Conservation (phyloP, 1,140 invertebrate genomes). For the Pantala flavescens region DNA sequence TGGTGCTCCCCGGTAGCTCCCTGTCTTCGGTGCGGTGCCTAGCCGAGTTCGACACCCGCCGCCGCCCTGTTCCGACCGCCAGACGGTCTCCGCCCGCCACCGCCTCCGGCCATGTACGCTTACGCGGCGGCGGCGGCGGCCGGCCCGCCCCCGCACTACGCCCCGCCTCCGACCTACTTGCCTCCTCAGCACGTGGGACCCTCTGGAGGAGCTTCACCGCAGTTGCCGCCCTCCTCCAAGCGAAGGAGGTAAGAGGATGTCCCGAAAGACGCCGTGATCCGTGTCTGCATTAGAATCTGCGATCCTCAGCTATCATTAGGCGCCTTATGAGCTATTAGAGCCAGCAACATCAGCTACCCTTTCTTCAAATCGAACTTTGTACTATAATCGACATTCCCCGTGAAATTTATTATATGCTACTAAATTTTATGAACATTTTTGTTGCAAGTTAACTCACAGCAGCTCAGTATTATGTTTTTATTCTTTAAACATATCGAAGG, state of each 20-base stretch:
- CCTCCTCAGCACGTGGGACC: conserved; percentile 34
- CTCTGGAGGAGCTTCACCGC: conserved; percentile 27
- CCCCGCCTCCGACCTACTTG: conserved; percentile 38
- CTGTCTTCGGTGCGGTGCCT: background rate
- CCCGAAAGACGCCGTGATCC: background rate
- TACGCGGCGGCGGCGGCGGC: conserved; percentile 40
- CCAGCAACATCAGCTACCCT: no score
- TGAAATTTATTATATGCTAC: no score
- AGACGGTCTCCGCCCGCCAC: background rate
- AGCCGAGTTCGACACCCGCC: conserved; percentile 2
- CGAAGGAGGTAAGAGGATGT: conserved; percentile 36
- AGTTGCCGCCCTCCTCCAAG: conserved; percentile 33
- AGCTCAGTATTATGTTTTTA: no score
- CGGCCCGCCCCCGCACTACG: conserved; percentile 39
- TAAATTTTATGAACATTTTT: no score
- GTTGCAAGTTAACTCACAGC: no score
- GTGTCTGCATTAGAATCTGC: background rate
- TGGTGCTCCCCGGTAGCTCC: background rate
- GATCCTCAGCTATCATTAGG: background rate
- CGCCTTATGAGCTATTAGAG: no score
- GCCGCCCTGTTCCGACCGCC: background rate
- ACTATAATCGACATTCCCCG: no score
- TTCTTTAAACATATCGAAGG: no score
- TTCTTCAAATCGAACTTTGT: no score
- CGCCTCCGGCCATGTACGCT: conserved; percentile 34